These are phyloP conservation scores for Globodera rostochiensis DNA, from an alignment of 1,140 invertebrate species.

Conservation along the genomic window DNA sequence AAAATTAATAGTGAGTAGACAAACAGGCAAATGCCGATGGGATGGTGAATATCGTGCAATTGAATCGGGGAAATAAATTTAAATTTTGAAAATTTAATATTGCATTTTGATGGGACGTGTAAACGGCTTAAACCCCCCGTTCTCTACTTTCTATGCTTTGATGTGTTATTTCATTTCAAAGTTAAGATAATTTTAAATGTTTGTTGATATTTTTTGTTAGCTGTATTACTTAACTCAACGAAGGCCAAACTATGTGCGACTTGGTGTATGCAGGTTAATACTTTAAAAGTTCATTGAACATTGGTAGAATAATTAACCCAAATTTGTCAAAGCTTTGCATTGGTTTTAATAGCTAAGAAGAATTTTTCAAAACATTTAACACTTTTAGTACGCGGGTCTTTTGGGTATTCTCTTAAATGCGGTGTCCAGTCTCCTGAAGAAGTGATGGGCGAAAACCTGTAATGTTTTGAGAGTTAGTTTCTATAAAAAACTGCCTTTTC, in stretches of 20 bases:
- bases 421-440: slow-evolving; percentile 27
- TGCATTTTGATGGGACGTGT: too few relatives aligned
- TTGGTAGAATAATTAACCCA: too few relatives aligned
- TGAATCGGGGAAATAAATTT: too few relatives aligned
- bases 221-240: neutral
- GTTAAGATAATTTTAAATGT: neutral
- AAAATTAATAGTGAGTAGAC: too few relatives aligned
- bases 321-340: neutral
- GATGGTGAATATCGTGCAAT: too few relatives aligned
- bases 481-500: slow-evolving; percentile 3
- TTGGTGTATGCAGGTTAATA: slow-evolving; percentile 31
- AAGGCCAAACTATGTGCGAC: slow-evolving; percentile 13
- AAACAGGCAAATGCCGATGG: too few relatives aligned
- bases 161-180: too few relatives aligned
- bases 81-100: too few relatives aligned
- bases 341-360: too few relatives aligned
- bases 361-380: slow-evolving; percentile 7
- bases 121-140: too few relatives aligned
- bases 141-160: too few relatives aligned
- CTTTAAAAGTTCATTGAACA: too few relatives aligned
- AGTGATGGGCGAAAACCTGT: slow-evolving; percentile 26
- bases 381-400: slow-evolving; percentile 34
- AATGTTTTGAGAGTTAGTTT: neutral
- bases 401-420: slow-evolving; percentile 37
- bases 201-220: neutral